Conservation (phyloP, 2,113 vertebrate genomes). For the Motacilla alba region DNA sequence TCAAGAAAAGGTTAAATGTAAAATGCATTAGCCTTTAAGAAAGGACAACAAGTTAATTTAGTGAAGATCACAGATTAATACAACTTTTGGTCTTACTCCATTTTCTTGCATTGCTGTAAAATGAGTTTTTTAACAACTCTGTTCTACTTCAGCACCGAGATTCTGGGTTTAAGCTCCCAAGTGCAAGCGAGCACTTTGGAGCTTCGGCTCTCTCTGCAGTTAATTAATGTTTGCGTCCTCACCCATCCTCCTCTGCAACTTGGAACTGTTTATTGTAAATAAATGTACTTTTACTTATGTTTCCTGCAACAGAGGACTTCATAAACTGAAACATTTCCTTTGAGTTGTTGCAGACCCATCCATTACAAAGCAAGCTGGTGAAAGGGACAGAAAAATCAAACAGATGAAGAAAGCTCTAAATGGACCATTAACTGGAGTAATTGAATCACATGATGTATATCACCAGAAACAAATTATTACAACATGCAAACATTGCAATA, state of each 20-base stretch:
- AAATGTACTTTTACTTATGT: not conserved
- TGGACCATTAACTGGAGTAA: not conserved
- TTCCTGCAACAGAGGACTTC: not conserved
- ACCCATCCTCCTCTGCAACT: not conserved
- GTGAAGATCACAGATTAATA: not conserved
- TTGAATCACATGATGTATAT: not conserved
- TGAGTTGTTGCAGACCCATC: not conserved
- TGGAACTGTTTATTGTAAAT: not conserved
- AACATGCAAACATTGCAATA: not conserved
- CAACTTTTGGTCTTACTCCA: not conserved
- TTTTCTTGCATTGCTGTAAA: not conserved
- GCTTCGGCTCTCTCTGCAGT: not conserved
- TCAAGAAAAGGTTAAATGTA: not conserved
- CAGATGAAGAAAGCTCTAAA: not conserved
- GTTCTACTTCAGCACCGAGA: not conserved
- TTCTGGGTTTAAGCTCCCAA: not conserved
- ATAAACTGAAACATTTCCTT: not conserved
- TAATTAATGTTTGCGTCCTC: not conserved
- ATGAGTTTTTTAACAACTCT: not conserved
- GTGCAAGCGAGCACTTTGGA: rapidly evolving
- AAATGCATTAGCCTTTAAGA: not conserved
- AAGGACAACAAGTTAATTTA: not conserved
- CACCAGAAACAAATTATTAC: not conserved
- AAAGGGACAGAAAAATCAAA: not conserved
- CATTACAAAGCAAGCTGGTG: not conserved